A percentile compares a stretch with the other conserved stretches of the same genome.
These are phyloP conservation scores for Digitonthophagus gazella DNA, from an alignment of 2,888 invertebrate genomes.

Conservation along the genomic window DNA sequence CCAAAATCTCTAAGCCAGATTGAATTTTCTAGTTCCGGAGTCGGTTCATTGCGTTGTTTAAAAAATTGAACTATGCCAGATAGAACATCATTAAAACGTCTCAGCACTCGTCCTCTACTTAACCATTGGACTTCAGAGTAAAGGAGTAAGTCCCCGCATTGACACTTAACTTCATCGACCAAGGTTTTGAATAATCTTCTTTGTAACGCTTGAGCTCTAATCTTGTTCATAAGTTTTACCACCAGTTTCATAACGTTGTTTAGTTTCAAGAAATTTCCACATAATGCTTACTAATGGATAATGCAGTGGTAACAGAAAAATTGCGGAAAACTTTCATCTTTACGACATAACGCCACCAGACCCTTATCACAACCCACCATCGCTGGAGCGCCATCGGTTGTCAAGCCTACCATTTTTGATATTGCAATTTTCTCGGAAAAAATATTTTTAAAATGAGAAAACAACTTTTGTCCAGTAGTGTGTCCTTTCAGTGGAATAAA, in stretches of 20 bases:
- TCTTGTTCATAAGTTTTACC: conserved; percentile 4
- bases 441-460: conserved; percentile 29
- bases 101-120: conserved; percentile 23
- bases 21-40: conserved; percentile 25
- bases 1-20: conserved; percentile 27
- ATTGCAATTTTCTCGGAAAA: conserved; percentile 25
- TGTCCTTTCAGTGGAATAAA: conserved; percentile 29
- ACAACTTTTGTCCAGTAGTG: conserved; percentile 31
- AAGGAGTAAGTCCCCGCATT: conserved; percentile 21
- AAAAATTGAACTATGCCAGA: conserved; percentile 27
- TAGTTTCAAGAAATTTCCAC: conserved; percentile 20
- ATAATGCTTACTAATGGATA: conserved; percentile 29
- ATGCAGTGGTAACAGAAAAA: conserved; percentile 29
- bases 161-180: conserved; percentile 17
- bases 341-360: conserved; percentile 30
- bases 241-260: conserved; percentile 17
- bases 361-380: conserved; percentile 30
- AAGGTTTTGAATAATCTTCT: conserved; percentile 24
- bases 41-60: conserved; percentile 27
- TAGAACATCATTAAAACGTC: too few relatives aligned
- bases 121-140: conserved; percentile 21
- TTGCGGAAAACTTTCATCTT: conserved; percentile 27
- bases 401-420: conserved; percentile 32
- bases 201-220: conserved; percentile 24
- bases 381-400: conserved; percentile 32